Conservation (phyloP, 1,140 invertebrate species). For the Apolygus lucorum region DNA sequence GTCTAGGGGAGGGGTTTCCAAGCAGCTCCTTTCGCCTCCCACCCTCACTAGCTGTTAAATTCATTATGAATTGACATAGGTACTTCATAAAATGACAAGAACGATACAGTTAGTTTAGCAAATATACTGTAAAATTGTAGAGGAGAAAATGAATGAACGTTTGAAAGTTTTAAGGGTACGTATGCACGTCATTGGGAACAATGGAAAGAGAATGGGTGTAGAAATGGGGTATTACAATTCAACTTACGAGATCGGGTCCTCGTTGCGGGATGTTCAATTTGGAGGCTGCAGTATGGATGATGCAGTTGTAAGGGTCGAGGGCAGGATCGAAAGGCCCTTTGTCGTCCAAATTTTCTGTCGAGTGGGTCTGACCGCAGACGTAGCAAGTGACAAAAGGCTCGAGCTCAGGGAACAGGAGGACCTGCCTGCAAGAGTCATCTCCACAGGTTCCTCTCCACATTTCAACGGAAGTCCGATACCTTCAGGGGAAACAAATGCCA, state of each 20-base stretch:
- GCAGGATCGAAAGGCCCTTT: conserved; percentile 22
- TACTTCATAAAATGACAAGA: no score
- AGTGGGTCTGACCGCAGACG: conserved; percentile 30
- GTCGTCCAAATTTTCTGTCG: conserved; percentile 14
- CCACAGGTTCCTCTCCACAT: conserved; percentile 29
- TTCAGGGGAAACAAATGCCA: neutral
- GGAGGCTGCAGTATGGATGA: neutral
- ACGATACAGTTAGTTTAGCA: no score
- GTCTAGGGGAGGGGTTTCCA: no score
- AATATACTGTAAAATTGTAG: no score
- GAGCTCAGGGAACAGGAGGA: conserved; percentile 24
- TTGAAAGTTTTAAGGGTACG: neutral
- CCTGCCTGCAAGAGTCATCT: conserved; percentile 29
- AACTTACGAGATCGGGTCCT: conserved; percentile 30
- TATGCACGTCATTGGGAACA: neutral
- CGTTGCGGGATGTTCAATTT: conserved; percentile 26
- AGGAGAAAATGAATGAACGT: no score
- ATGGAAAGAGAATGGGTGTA: neutral
- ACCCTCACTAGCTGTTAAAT: no score
- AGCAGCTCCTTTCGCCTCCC: no score
- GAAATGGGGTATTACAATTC: neutral
- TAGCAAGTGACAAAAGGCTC: conserved; percentile 27
- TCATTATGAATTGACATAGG: no score
- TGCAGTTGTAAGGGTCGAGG: conserved; percentile 3
- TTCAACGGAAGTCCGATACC: neutral